Conservation (phyloP, 2,888 invertebrate genomes). For the Sphinx pinastri region DNA sequence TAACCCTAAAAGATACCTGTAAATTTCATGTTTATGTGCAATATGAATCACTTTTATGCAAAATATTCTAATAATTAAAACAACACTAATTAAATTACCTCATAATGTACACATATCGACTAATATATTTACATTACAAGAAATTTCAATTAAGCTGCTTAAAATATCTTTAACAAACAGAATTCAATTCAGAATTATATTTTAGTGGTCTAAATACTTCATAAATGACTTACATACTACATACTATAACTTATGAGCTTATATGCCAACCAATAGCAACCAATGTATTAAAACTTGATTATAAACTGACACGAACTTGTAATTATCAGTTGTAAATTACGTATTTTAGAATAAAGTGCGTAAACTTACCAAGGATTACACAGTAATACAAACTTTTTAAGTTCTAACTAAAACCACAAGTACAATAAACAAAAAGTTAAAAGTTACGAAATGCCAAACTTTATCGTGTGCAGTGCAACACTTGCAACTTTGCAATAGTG, state of each 20-base stretch:
- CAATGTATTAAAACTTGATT: neutral
- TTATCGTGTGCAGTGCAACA: neutral
- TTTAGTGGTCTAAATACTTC: no score
- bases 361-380: neutral
- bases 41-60: neutral
- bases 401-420: neutral
- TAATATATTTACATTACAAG: no score
- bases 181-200: no score
- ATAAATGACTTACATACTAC: no score
- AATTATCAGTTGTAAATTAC: neutral
- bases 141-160: no score
- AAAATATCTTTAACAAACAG: no score
- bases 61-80: no score
- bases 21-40: neutral
- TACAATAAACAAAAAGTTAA: neutral
- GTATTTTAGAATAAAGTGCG: neutral
- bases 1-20: no score
- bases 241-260: no score
- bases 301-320: neutral
- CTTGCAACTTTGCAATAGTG: neutral
- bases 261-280: neutral
- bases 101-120: neutral
- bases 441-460: neutral
- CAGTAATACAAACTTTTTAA: neutral
- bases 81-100: conserved; percentile 8